Base-by-base conservation (phyloP, 2,113 vertebrate species). In the Pelvicachromis taeniatus region DNA sequence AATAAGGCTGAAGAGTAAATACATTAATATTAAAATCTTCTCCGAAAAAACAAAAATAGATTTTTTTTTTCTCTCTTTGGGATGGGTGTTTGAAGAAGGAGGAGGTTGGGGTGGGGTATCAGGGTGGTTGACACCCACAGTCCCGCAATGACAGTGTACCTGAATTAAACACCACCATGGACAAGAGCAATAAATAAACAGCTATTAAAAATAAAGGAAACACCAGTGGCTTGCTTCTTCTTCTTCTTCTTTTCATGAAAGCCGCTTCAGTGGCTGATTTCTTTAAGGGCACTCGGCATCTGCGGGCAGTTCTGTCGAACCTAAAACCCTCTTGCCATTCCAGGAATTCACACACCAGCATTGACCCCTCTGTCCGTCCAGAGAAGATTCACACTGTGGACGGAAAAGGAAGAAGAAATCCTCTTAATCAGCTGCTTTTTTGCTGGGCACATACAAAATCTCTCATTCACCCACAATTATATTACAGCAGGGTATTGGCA, bases 291-390 rank as follows among this genome's bases (percentile, higher is more conserved):
- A 99, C 85, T 98, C 96, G 0, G 95, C 93, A 29, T 99, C 96
- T 77, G 95, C 96, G 31, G 94, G 92, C 78, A 95, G 59, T 84
- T 97, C 96, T 55, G 91, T 91, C 48, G 96, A 97, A 16, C 96
- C 97, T 26, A 95, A 95, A 89, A 98, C 96, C 92, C 90, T 97
- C 95, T 97, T 98, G 12, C 98, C 98, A 0, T 88, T 98, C 96
- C 96, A 97, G 21, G 97, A 96, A 81, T 96, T 96, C 70, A 99
- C 98, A 19, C 99, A 99, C 98, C 99, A 99, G 92, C 99, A 99
- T 86, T 93, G 96, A 59, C 97, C 97, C 54, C 94, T 92, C 83
- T 97, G 97, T 53, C 97, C 97, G 1, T 98, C 96, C 94, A 99
- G 91, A 14, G 96, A 96, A 0, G 98, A 97, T 92, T 99, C 97